These are phyloP conservation scores for Argyrosomus japonicus DNA, from an alignment of 2,113 vertebrate genomes.

Conservation along the genomic window DNA sequence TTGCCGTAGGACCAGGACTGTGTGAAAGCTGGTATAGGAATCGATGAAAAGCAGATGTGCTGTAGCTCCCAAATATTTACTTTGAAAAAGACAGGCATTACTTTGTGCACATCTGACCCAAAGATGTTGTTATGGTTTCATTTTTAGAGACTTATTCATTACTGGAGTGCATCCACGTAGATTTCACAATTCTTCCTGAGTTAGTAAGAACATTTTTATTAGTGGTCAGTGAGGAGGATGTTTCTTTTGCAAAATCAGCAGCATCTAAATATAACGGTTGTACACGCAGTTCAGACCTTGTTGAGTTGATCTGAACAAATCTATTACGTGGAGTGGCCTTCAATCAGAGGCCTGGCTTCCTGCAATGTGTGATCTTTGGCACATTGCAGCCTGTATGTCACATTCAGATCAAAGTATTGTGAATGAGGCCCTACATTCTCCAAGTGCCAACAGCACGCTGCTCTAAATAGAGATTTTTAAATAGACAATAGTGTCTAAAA, in stretches of 20 bases:
- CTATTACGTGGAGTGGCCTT: neutral
- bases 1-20: neutral
- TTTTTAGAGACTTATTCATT: neutral
- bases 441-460: conserved; percentile 50
- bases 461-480: conserved; percentile 75
- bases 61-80: conserved; percentile 57
- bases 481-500: conserved; percentile 75
- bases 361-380: conserved; percentile 24
- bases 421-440: conserved; percentile 62
- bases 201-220: neutral
- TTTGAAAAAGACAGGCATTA: conserved; percentile 19
- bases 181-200: neutral
- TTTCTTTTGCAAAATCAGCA: conserved; percentile 10
- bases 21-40: neutral
- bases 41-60: conserved; percentile 62
- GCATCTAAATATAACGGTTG: neutral
- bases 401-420: conserved; percentile 53
- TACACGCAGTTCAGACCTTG: neutral
- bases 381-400: conserved; percentile 30
- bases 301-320: neutral
- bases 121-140: neutral
- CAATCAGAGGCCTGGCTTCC: conserved; percentile 11
- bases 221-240: neutral
- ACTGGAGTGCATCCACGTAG: neutral
- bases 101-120: conserved; percentile 40